Percentiles rank a stretch among this genome's conserved stretches.
These are phyloP conservation scores for Hoplodrina blanda DNA, from an alignment of 2,888 invertebrate genomes.

Conservation along the genomic window DNA sequence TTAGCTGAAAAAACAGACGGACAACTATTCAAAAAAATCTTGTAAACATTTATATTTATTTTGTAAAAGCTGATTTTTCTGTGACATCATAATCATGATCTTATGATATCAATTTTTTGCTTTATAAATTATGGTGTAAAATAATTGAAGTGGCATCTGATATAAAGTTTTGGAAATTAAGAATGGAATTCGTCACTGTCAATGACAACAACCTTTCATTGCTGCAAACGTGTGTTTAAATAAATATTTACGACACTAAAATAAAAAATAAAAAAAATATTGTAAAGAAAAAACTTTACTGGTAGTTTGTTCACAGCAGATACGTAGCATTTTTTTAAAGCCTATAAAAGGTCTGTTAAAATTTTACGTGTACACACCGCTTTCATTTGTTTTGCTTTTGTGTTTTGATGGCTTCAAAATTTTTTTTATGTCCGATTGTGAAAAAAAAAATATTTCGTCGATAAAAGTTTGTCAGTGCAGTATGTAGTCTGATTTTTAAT, in stretches of 20 bases:
- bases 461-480: neutral
- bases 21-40: too few species aligned
- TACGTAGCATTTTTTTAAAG: neutral
- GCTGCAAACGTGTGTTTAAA: neutral
- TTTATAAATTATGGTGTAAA: too few species aligned
- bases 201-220: neutral
- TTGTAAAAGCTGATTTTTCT: too few species aligned
- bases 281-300: neutral
- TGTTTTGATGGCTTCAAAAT: constrained; percentile 4
- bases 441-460: neutral
- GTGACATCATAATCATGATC: too few species aligned
- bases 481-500: neutral
- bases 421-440: neutral
- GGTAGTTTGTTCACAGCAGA: neutral
- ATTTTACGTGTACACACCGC: neutral
- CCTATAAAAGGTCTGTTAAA: constrained; percentile 1
- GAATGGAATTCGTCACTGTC: neutral
- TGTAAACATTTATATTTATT: too few species aligned
- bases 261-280: neutral
- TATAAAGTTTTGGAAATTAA: too few species aligned
- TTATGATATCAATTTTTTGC: too few species aligned
- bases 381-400: constrained; percentile 18
- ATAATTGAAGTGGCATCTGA: too few species aligned
- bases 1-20: too few species aligned
- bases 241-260: too few species aligned